phyloP scores from a whole-genome alignment of 2,113 vertebrate species.

The Platichthys flesus region DNA sequence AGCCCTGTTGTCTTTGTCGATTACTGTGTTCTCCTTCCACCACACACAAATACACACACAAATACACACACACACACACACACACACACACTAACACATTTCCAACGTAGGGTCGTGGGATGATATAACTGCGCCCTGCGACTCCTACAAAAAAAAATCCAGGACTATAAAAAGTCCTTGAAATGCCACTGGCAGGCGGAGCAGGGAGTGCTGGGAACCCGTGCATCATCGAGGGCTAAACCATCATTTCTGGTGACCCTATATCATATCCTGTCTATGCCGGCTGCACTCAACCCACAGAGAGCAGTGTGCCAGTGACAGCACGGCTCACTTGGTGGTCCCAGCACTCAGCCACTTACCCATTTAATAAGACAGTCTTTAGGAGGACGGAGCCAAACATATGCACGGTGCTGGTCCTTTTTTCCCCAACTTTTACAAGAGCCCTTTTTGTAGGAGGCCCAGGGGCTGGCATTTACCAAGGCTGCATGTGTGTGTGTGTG shows the following conservation, averaged over 20 bases:
- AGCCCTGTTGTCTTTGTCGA: constrained; percentile 73
- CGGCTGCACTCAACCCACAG: constrained; percentile 53
- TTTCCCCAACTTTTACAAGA: constrained; percentile 71
- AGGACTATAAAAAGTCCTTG: constrained; percentile 7
- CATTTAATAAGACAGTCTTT: constrained; percentile 78
- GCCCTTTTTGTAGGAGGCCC: constrained; percentile 71
- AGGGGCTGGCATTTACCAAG: constrained; percentile 68
- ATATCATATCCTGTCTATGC: constrained; percentile 66
- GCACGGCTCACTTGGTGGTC: constrained; percentile 77
- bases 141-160: constrained; percentile 20
- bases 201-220: constrained; percentile 46
- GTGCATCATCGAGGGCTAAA: constrained; percentile 42
- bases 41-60: constrained; percentile 9
- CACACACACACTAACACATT: constrained; percentile 14
- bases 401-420: constrained; percentile 54
- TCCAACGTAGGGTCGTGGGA: constrained; percentile 30
- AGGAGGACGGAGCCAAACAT: constrained; percentile 69
- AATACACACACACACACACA: constrained; percentile 4
- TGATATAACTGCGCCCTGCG: constrained; percentile 23
- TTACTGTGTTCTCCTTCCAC: constrained; percentile 52
- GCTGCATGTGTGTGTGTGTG: constrained; percentile 37
- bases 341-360: constrained; percentile 75
- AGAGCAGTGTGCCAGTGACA: constrained; percentile 74
- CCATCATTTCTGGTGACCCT: constrained; percentile 67
- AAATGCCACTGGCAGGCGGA: constrained; percentile 40